These are phyloP conservation scores for Leptinotarsa texana DNA, from an alignment of 1,140 invertebrate genomes.

Conservation along the genomic window DNA sequence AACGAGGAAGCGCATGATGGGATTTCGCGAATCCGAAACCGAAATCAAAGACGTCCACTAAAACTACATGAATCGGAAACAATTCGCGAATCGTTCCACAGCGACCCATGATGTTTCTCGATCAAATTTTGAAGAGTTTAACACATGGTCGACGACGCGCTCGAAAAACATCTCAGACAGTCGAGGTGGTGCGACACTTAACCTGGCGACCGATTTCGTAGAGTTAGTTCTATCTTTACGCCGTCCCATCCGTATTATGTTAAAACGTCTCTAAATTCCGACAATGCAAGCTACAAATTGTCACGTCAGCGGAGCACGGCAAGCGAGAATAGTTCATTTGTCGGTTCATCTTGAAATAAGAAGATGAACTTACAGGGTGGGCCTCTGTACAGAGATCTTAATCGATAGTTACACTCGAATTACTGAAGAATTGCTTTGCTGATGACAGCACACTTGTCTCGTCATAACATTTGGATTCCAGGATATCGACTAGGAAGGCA, in stretches of 20 bases:
- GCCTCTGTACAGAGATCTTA: too few species aligned
- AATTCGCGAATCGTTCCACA: not conserved
- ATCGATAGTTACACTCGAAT: too few species aligned
- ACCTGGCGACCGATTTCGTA: constrained; percentile 1
- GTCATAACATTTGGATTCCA: too few species aligned
- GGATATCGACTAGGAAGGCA: too few species aligned
- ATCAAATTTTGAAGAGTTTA: constrained; percentile 11
- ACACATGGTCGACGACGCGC: constrained; percentile 14
- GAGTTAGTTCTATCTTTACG: constrained; percentile 13
- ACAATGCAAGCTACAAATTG: constrained; percentile 20
- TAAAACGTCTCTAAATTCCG: constrained; percentile 20
- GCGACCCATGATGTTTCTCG: constrained; percentile 1
- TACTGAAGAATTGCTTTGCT: too few species aligned
- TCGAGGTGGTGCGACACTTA: not conserved
- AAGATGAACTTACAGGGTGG: too few species aligned
- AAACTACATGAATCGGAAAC: not conserved
- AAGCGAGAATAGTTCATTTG: not conserved
- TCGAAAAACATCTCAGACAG: not conserved
- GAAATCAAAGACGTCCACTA: not conserved
- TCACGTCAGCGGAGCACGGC: not conserved
- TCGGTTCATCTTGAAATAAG: not conserved
- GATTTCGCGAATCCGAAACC: not conserved
- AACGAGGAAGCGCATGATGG: not conserved
- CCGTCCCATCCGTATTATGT: constrained; percentile 1
- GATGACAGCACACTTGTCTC: too few species aligned